Evolutionary conservation across 23 tunicate species (phyloP), one percentile per base, ranked within the genome.

Genomic region (Diplosoma virens): DNA sequence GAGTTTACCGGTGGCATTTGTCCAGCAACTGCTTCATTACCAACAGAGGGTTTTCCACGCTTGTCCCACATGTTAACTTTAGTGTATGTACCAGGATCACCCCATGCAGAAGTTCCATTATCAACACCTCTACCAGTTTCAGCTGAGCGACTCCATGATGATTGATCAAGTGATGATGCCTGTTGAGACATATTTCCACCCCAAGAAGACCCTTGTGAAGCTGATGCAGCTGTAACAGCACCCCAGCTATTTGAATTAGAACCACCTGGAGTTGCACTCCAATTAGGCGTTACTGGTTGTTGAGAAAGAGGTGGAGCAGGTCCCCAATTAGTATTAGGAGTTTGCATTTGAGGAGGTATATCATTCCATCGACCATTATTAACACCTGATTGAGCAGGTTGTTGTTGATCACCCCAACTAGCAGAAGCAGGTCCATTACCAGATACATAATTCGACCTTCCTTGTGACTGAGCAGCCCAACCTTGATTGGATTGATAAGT

Each of bases 31-130:
- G 54, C 66, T 72, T 72, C 78, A 23, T 32, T 61, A 26, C 26
- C 46, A 0, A 29, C 50, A 2, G 41, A 56, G 22, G 58, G 30
- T n/a, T 69, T 64, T 47, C 79, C 72, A 26, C 48, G 59, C 37
- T 90, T 84, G 61, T 90, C 97, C 97, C 97, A 90, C 82, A 90
- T 63, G 45, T 84, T 84, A 7, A 90, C 97, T 33, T 79, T 84
- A 56, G 73, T 55, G 59, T 90, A 90, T 6, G 86, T 41, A 1
- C 76, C 79, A 30, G 97, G 97, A 55, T 90, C 89, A 29, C 97
- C 97, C 97, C 97, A 90, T 9, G 97, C 97, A 34, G 89, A 54
- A 1, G 97, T 90, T 9, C 97, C 97, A 59, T 90, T 78, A 67
- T 90, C 89, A 45, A 90, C 97, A 28, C 61, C 45, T 59, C 76